Base-by-base conservation (phyloP, 1,140 invertebrate species). In the Cyclina sinensis region DNA sequence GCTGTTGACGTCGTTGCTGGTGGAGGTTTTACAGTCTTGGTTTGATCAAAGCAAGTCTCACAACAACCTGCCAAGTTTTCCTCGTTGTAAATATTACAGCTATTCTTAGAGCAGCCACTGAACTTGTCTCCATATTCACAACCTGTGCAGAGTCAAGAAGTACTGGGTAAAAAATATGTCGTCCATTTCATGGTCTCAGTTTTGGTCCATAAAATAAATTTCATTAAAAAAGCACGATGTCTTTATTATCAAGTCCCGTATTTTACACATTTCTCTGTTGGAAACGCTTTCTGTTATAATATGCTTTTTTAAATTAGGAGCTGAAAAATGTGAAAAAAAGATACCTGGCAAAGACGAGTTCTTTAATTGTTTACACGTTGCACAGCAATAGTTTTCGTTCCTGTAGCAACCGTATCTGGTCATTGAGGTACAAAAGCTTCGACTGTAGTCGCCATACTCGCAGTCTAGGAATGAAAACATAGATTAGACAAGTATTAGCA, bases 61-160 rank as follows among this genome's bases (percentile, higher is more conserved):
- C 74, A 86, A 51, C 74, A 78, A 1, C 51, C 51, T 16, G 30
- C 39, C 57, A 37, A 5, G 32, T 76, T 24, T 12, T 78, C 35
- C 46, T 27, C 68, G 43, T 3, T 46, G 32, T 84, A 84, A 30
- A 35, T n/a, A 14, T 11, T 1, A 30, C 82, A 84, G 21, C 24
- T 1, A 11, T 2, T 35, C n/a, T 27, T 21, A 1, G 7, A 3
- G 32, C 82, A 84, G 4, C 82, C 84, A 5, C 24, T 30, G 9
- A 62, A 43, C 57, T 62, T 86, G 84, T 86, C 84, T 9, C 84
- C 84, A 35, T 37, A 86, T 57, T 76, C 51, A 78, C 84, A 86
- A 46, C 51, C 84, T 86, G 46, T 11, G 57, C 16, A 11, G 0
- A 76, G 73, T n/a, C n/a, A n/a, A n/a, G n/a, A n/a, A n/a, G n/a